These are phyloP conservation scores for Sepioteuthis lessoniana DNA, from an alignment of 2,888 invertebrate species.

Conservation along the genomic window DNA sequence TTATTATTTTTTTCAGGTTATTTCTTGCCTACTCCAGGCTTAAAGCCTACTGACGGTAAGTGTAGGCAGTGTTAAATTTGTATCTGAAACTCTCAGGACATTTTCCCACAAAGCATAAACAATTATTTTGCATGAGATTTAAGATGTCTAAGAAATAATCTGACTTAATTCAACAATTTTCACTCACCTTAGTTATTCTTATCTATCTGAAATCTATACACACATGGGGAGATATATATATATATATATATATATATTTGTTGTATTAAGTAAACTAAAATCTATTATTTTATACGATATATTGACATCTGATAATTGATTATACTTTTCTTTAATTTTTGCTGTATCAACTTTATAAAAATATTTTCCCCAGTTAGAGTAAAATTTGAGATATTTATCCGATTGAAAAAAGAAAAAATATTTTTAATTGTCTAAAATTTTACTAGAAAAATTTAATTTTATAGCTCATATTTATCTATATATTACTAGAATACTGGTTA, in stretches of 20 bases:
- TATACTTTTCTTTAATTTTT: not conserved
- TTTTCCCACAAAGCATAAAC: not conserved
- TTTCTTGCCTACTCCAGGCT: slow-evolving; percentile 49
- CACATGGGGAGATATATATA: no score
- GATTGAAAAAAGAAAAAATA: not conserved
- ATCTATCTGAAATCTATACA: no score
- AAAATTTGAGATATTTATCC: not conserved
- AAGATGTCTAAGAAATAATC: no score
- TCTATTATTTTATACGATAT: not conserved
- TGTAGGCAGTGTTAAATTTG: not conserved
- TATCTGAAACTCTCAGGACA: slow-evolving; percentile 42
- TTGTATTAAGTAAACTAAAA: no score
- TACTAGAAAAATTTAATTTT: no score
- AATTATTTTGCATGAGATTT: not conserved
- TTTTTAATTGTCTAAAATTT: no score
- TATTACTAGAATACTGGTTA: no score
- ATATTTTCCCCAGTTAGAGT: not conserved
- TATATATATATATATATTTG: no score
- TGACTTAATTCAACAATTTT: no score
- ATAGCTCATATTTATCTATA: no score
- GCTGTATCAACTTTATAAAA: not conserved
- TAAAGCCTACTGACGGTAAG: slow-evolving; percentile 48
- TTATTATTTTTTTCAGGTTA: slow-evolving; percentile 48
- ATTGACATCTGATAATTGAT: not conserved
- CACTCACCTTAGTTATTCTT: no score